Base-by-base conservation (phyloP, 2,888 invertebrate species). In the Koerneria pararmatus region DNA sequence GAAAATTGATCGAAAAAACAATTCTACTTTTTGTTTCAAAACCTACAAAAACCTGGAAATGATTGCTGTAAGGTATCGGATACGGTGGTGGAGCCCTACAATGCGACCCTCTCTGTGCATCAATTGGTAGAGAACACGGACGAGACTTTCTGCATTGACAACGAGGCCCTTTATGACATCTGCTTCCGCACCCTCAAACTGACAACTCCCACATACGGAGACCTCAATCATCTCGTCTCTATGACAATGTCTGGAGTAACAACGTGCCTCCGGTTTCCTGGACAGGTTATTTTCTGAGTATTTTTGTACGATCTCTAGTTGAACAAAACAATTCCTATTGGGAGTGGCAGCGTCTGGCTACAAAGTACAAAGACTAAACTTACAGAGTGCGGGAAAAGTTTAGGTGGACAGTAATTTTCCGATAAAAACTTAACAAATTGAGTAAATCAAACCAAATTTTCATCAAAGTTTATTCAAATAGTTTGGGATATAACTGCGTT, bases 121-220 rank as follows among this genome's bases (percentile, higher is more conserved):
- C 85, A 86, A 69, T 72, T 85, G 53, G 86, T 80, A 37, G 80
- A 80, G 69, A 80, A 80, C 69, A 80, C 80, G 35, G 80, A 80
- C 46, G 78, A 77, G 68, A 79, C 79, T 2, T 87, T 84, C 82
- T 86, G 86, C 78, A 86, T 87, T 74, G 87, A 87, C 80, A 87
- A 86, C 77, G 85, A 86, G 69, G 81, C 82, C 37, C 81, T 87
- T 1, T 88, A 87, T 74, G 87, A 88, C 79, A 87, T 87, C 73
- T 88, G 87, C 80, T 87, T 87, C 83, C 80, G 86, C 63, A 88
- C 87, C 3, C 82, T 87, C 48, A 87, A 87, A 78, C 81, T 87
- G 69, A 84, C 85, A 61, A 86, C 91, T 78, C 93, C 93, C 22
- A 91, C 91, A 61, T 93, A 93, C 84, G 91, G 91, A 61, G 81